A percentile compares a stretch with the other conserved stretches of the same genome.
phyloP scores from a whole-genome alignment of 2,888 invertebrate genomes.

The Chrysolina americana region DNA sequence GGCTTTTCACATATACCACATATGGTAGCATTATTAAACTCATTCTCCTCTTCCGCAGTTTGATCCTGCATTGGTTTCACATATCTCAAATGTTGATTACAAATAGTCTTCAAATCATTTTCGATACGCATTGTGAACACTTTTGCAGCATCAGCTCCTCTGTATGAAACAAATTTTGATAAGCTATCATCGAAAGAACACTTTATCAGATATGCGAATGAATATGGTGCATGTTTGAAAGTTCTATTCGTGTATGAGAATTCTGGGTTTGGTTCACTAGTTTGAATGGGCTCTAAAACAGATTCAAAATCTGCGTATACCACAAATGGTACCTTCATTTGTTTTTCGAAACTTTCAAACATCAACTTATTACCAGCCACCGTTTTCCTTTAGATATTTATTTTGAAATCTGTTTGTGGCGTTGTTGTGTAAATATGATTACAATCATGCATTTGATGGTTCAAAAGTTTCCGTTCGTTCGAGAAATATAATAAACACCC shows the following conservation, averaged over 20 bases:
- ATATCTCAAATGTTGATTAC: too few species aligned
- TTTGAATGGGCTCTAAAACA: slow-evolving; percentile 43
- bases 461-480: slow-evolving; percentile 32
- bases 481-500: slow-evolving; percentile 21
- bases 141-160: too few species aligned
- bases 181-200: not conserved
- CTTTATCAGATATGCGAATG: not conserved
- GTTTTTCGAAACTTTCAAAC: slow-evolving; percentile 50
- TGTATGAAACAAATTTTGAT: too few species aligned
- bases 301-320: slow-evolving; percentile 52
- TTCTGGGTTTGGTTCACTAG: slow-evolving; percentile 40
- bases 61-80: too few species aligned
- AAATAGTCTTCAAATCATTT: too few species aligned
- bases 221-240: slow-evolving; percentile 24
- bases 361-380: slow-evolving; percentile 40
- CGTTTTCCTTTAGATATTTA: not conserved
- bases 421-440: slow-evolving; percentile 26
- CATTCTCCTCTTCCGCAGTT: too few species aligned
- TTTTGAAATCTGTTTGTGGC: not conserved
- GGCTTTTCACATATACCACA: too few species aligned
- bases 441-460: slow-evolving; percentile 39
- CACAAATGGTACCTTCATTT: slow-evolving; percentile 46
- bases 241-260: slow-evolving; percentile 15
- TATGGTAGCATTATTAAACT: too few species aligned
- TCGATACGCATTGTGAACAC: too few species aligned